Percentiles rank a stretch among this genome's conserved stretches.
Evolutionary conservation across 2,888 invertebrate genomes (phyloP).

Genomic region (Lymantria monacha): DNA sequence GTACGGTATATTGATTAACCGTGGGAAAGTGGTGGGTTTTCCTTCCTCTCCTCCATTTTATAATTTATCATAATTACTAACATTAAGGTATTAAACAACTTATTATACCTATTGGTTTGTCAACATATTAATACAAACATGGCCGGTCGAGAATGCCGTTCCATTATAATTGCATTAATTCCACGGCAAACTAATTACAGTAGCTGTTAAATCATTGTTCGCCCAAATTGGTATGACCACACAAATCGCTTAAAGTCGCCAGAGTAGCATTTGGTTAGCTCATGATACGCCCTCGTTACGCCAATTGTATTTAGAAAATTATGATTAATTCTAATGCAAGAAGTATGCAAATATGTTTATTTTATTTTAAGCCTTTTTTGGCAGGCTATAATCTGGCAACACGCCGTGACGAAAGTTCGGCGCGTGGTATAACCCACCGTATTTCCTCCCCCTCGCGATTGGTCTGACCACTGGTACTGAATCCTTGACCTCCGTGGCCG

Average conservation of each 20-base stretch:
- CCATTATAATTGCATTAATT: constrained; percentile 46
- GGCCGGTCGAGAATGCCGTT: constrained; percentile 22
- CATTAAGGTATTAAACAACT: constrained; percentile 2
- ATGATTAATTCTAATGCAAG: too few relatives aligned
- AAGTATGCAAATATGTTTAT: too few relatives aligned
- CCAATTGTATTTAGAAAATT: background rate
- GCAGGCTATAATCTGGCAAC: too few relatives aligned
- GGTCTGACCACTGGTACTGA: too few relatives aligned
- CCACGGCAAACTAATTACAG: constrained; percentile 43
- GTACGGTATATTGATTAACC: too few relatives aligned
- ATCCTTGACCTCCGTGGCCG: too few relatives aligned
- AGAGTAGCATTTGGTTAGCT: constrained; percentile 18
- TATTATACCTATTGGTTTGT: constrained; percentile 8
- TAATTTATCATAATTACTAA: constrained; percentile 7
- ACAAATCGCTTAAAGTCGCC: constrained; percentile 37
- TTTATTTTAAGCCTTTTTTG: too few relatives aligned
- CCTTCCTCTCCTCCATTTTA: too few relatives aligned
- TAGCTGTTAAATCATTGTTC: constrained; percentile 45
- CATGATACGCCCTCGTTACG: constrained; percentile 7
- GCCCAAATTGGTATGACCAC: constrained; percentile 43
- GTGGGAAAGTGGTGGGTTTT: too few relatives aligned
- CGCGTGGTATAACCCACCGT: too few relatives aligned
- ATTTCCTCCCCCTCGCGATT: too few relatives aligned
- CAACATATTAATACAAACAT: constrained; percentile 31
- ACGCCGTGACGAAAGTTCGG: too few relatives aligned